These are phyloP conservation scores for Atethmia centrago DNA, from an alignment of 2,888 invertebrate species.

Conservation along the genomic window DNA sequence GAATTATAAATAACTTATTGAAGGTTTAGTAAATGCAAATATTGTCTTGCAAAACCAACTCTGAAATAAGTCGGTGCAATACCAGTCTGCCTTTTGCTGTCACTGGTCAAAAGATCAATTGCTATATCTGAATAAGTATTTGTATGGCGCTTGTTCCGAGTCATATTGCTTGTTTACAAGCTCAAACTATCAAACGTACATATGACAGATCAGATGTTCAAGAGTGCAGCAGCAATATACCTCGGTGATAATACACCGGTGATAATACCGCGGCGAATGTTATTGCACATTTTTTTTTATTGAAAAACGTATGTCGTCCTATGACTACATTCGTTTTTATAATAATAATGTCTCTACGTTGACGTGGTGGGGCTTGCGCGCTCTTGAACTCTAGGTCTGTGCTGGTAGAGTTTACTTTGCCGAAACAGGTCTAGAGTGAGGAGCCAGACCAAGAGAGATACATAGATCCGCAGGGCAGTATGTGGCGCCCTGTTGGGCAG, in stretches of 20 bases:
- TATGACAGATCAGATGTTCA: neutral
- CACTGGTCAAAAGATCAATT: neutral
- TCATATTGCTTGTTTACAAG: conserved; percentile 1
- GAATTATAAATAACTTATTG: neutral
- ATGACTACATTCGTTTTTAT: too few relatives aligned
- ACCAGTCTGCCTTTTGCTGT: neutral
- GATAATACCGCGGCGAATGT: too few relatives aligned
- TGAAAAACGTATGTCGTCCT: neutral
- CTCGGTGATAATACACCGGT: too few relatives aligned
- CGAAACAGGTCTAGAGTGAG: too few relatives aligned
- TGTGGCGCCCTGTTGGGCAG: too few relatives aligned
- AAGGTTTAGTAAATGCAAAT: conserved; percentile 13
- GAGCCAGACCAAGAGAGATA: too few relatives aligned
- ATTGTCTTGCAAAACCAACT: neutral
- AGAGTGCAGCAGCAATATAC: neutral
- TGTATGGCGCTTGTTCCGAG: neutral
- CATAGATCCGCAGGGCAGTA: too few relatives aligned
- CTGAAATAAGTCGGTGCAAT: neutral
- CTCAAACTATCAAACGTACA: neutral
- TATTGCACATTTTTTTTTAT: neutral
- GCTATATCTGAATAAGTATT: neutral
- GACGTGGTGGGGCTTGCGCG: too few relatives aligned
- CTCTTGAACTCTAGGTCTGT: too few relatives aligned
- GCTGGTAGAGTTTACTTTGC: too few relatives aligned
- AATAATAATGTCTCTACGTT: too few relatives aligned